Conservation (phyloP, 37 sponge, comb jelly and placozoan genomes). For the Crambe crambe region DNA sequence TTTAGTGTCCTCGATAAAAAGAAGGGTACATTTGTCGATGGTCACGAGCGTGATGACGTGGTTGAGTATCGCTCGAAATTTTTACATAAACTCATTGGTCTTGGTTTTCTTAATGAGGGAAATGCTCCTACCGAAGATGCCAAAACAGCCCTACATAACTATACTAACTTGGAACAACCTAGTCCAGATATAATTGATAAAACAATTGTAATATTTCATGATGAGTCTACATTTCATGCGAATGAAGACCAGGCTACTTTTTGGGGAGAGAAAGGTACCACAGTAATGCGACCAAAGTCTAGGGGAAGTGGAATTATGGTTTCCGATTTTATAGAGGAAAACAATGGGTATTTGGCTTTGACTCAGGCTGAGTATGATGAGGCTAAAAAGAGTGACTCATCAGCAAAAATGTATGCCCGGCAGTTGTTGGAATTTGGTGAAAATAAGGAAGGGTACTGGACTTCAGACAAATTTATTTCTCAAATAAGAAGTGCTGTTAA, state of each 20-base stretch:
- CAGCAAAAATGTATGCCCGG: neutral
- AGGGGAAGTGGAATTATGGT: slow-evolving; percentile 25
- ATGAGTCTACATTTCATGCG: slow-evolving; percentile 32
- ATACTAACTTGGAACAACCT: too few species aligned
- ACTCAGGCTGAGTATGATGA: neutral
- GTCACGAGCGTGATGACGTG: too few species aligned
- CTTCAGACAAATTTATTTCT: slow-evolving; percentile 16
- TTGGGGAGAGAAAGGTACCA: slow-evolving; percentile 26
- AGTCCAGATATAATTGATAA: too few species aligned
- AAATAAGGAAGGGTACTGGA: slow-evolving; percentile 25
- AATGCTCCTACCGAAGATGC: too few species aligned
- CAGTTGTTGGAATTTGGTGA: slow-evolving; percentile 29
- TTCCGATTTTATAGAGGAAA: slow-evolving; percentile 13
- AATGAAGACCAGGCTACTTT: slow-evolving; percentile 33
- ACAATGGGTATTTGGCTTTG: slow-evolving; percentile 13
- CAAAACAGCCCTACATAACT: too few species aligned
- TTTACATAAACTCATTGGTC: slow-evolving; percentile 3
- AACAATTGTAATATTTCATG: slow-evolving; percentile 37
- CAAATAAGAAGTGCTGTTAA: slow-evolving; percentile 15
- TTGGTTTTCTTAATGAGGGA: too few species aligned
- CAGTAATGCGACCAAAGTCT: too few species aligned
- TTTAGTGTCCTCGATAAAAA: too few species aligned
- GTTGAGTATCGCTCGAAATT: too few species aligned
- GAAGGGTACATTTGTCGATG: too few species aligned
- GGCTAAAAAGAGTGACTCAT: neutral